These are phyloP conservation scores for Lethenteron reissneri DNA, from an alignment of 2,113 vertebrate species.

Conservation along the genomic window DNA sequence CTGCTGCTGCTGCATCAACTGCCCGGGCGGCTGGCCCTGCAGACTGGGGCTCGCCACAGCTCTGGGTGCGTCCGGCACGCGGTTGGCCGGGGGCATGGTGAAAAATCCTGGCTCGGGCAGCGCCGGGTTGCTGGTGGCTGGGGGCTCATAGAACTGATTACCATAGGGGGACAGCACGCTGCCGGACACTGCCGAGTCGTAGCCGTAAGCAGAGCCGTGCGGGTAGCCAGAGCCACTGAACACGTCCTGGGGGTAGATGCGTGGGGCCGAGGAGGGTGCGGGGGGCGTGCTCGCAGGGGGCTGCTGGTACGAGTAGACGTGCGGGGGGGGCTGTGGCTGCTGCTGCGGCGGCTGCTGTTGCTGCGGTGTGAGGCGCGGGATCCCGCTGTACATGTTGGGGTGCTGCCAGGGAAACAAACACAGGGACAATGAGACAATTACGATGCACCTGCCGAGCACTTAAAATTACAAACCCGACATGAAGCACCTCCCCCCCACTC, in stretches of 20 bases:
- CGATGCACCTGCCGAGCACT: too few species aligned
- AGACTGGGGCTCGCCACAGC: too few species aligned
- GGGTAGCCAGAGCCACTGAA: slow-evolving; percentile 23
- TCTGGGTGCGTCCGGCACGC: too few species aligned
- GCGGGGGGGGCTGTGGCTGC: slow-evolving; percentile 11
- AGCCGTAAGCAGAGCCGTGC: too few species aligned
- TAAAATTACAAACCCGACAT: too few species aligned
- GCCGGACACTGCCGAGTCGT: slow-evolving; percentile 31
- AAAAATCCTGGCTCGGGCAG: slow-evolving; percentile 88
- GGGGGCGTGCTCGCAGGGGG: slow-evolving; percentile 66
- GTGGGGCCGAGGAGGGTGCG: slow-evolving; percentile 36
- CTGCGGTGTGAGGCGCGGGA: slow-evolving; percentile 62
- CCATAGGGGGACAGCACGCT: slow-evolving; percentile 56
- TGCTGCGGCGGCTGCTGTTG: slow-evolving; percentile 15
- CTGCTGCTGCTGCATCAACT: too few species aligned
- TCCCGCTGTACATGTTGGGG: slow-evolving; percentile 15
- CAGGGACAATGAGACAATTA: too few species aligned
- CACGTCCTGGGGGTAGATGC: slow-evolving; percentile 67
- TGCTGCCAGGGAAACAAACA: too few species aligned
- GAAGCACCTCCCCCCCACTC: too few species aligned
- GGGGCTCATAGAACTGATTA: slow-evolving; percentile 65
- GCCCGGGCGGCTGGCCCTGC: too few species aligned
- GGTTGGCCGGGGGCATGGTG: slow-evolving; percentile 39
- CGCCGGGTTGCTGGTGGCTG: slow-evolving; percentile 48
- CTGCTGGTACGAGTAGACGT: slow-evolving; percentile 63